phyloP scores from a whole-genome alignment of 1,140 invertebrate genomes.

The Diorhabda carinulata region DNA sequence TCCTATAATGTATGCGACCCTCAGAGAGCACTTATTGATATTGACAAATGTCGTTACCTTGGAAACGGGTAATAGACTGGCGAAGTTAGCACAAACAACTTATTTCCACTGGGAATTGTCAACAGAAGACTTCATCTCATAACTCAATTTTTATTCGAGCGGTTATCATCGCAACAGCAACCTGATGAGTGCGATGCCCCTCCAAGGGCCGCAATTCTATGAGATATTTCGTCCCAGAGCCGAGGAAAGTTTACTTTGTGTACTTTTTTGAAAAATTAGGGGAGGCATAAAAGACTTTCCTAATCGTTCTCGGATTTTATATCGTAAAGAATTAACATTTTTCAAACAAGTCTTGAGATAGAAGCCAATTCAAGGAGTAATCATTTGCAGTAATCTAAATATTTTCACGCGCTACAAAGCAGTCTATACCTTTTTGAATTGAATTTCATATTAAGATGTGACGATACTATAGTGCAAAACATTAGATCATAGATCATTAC shows the following conservation, averaged over 20 bases:
- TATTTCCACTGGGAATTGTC: constrained; percentile 46
- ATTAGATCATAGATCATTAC: no score
- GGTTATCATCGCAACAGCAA: constrained; percentile 42
- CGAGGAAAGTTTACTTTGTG: constrained; percentile 9
- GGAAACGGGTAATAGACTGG: constrained; percentile 40
- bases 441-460: no score
- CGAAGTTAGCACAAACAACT: constrained; percentile 42
- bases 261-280: not conserved
- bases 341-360: no score
- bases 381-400: no score
- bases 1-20: constrained; percentile 8
- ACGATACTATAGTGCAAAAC: no score
- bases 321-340: no score
- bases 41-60: constrained; percentile 37
- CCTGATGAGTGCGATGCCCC: constrained; percentile 30
- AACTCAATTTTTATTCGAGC: constrained; percentile 44
- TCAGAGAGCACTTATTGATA: constrained; percentile 28
- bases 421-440: no score
- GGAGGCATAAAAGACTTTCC: not conserved
- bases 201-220: not conserved
- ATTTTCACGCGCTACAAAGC: no score
- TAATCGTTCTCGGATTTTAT: not conserved
- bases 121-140: constrained; percentile 43
- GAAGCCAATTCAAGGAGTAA: no score
- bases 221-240: not conserved